Conservation (phyloP, 2,888 invertebrate species). For the Steinernema scapterisci region DNA sequence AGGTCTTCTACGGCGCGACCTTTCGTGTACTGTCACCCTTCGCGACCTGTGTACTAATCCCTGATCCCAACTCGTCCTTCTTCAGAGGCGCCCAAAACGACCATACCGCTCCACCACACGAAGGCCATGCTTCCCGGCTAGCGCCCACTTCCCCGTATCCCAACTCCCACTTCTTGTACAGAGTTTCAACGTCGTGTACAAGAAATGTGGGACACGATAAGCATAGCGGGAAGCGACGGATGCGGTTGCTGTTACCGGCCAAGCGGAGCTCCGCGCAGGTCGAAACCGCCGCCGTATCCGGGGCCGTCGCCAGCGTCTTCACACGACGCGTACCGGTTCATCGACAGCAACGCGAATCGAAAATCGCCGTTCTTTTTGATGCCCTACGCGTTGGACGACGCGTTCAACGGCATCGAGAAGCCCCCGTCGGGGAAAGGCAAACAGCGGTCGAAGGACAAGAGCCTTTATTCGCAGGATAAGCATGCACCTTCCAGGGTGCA, state of each 20-base stretch:
- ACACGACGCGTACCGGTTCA: not conserved
- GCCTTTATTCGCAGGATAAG: slow-evolving; percentile 12
- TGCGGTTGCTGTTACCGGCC: slow-evolving; percentile 27
- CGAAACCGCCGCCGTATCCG: slow-evolving; percentile 17
- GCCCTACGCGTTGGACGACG: slow-evolving; percentile 23
- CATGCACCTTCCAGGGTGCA: slow-evolving; percentile 17
- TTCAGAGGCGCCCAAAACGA: not conserved
- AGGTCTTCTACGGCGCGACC: too few relatives aligned
- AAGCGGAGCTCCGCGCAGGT: slow-evolving; percentile 16
- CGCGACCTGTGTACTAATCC: not conserved
- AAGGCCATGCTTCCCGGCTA: slow-evolving; percentile 33
- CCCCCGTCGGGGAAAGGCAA: not conserved
- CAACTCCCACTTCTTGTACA: too few relatives aligned
- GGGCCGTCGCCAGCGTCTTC: slow-evolving; percentile 8
- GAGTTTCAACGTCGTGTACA: too few relatives aligned
- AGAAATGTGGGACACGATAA: slow-evolving; percentile 23
- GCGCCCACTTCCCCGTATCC: not conserved
- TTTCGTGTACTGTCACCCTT: too few relatives aligned
- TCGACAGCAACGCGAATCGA: not conserved
- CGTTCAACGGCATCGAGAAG: slow-evolving; percentile 18
- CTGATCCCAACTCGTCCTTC: not conserved
- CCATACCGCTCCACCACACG: too few relatives aligned
- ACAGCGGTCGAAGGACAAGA: not conserved
- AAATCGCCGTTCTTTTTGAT: slow-evolving; percentile 16
- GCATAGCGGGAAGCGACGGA: slow-evolving; percentile 24